Conservation (phyloP, 1,140 invertebrate genomes). For the Sinella curviseta region DNA sequence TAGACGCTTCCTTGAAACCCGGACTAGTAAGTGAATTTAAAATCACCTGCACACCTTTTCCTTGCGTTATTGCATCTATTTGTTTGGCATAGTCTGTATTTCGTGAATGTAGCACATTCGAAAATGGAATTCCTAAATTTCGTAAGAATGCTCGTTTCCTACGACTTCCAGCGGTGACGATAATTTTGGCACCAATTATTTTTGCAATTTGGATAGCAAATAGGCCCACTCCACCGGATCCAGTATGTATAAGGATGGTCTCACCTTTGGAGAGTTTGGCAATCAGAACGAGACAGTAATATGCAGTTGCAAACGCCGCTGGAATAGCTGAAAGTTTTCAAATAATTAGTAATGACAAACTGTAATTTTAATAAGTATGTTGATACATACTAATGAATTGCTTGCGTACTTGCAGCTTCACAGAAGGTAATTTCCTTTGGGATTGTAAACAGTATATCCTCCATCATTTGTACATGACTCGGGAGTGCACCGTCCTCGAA, state of each 20-base stretch:
- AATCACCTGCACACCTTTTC: constrained; percentile 71
- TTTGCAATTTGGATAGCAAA: constrained; percentile 65
- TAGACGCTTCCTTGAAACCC: constrained; percentile 15
- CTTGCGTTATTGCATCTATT: constrained; percentile 57
- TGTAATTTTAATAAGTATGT: neutral
- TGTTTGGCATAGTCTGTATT: constrained; percentile 17
- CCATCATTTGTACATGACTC: neutral
- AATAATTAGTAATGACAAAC: neutral
- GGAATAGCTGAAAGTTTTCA: neutral
- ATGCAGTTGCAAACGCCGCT: neutral
- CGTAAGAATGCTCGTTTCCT: constrained; percentile 13
- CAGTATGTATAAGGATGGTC: constrained; percentile 5
- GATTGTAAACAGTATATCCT: neutral
- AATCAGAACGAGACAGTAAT: neutral
- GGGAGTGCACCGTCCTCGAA: neutral
- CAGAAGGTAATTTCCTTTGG: neutral
- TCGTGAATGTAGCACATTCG: constrained; percentile 14
- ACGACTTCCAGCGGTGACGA: constrained; percentile 11
- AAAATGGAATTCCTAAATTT: neutral
- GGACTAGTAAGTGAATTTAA: constrained; percentile 71
- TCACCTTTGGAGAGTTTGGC: neutral
- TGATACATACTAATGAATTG: too few relatives aligned
- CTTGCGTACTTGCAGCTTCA: neutral
- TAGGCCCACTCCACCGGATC: constrained; percentile 72
- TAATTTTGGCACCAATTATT: neutral